Percentiles rank a stretch among this genome's conserved stretches.
phyloP scores from a whole-genome alignment of 2,113 vertebrate genomes.

The Nothocercus julius region DNA sequence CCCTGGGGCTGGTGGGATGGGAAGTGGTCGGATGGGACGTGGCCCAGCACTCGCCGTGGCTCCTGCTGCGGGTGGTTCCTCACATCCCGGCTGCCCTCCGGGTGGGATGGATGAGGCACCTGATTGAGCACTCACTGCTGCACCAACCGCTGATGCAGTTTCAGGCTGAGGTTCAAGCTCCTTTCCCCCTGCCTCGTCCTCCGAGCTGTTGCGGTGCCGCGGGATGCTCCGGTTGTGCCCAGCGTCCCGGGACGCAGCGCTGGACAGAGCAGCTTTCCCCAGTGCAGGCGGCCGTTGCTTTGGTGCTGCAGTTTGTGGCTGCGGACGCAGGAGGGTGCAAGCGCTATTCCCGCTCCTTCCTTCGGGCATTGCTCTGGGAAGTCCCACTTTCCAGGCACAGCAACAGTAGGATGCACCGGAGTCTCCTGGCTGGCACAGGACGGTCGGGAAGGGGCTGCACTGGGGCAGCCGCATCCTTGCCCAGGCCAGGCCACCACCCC shows the following conservation, averaged over 20 bases:
- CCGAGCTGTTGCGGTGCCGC: no score
- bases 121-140: not conserved
- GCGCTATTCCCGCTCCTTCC: not conserved
- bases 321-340: conserved; percentile 47
- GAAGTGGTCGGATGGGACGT: no score
- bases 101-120: not conserved
- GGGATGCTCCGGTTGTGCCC: no score
- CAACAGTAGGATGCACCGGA: not conserved
- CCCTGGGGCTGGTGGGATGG: no score
- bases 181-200: not conserved
- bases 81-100: not conserved
- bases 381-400: not conserved
- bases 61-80: not conserved
- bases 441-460: no score
- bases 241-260: no score
- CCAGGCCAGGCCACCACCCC: no score
- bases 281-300: not conserved
- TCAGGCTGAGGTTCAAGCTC: not conserved
- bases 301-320: not conserved
- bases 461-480: no score
- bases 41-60: accelerated
- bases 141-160: not conserved
- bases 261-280: no score
- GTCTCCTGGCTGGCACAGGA: not conserved
- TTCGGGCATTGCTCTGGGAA: no score